Base-by-base conservation (phyloP, 2,797 vertebrate species). In the Chloroceryle amazona region DNA sequence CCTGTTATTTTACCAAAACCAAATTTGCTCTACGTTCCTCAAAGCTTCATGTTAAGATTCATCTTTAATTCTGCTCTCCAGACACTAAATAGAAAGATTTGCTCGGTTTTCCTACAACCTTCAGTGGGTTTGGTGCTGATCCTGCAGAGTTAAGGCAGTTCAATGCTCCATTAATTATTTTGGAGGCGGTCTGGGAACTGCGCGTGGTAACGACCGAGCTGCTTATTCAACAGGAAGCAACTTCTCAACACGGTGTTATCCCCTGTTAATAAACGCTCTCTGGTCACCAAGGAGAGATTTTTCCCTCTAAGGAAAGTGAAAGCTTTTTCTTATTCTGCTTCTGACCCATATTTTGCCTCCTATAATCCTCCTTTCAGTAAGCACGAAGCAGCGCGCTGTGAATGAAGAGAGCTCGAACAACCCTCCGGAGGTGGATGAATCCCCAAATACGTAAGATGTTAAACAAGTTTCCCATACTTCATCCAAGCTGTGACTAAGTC, bases 391-490 rank as follows among this genome's bases (percentile, higher is more conserved):
- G 44, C 29, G 3, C 22, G 0, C 31, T 21, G 35, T 10, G 82
- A 79, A 79, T 67, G 70, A 79, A 37, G 0, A 0, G 70, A 82
- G 78, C 71, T 58, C 0, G 1, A 73, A 82, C 31, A 47, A 17
- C n/a, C 57, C 86, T 71, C 88, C 0, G 0, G 71, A 80, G 74
- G 78, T 25, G 55, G 73, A 68, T 46, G 90, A 72, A 78, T 95
- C 95, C 89, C 81, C 55, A 89, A 62, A 67, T 19, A 86, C 1
- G 1, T 15, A 91, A 72, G 61, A 89, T 83, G 82, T 88, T 96
- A 61, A 95, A 96, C 94, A 97, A 93, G 88, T 96, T 96, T 96
- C 90, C 62, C 75, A 60, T 94, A 65, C 91, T 94, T 97, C 83
- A 96, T 93, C 89, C 66, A 5, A 58, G 92, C 74, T 76, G 79